Percentiles rank a stretch among this genome's conserved stretches.
Evolutionary conservation across 2,797 vertebrate species (phyloP).

Genomic region (Anguilla pacifica): DNA sequence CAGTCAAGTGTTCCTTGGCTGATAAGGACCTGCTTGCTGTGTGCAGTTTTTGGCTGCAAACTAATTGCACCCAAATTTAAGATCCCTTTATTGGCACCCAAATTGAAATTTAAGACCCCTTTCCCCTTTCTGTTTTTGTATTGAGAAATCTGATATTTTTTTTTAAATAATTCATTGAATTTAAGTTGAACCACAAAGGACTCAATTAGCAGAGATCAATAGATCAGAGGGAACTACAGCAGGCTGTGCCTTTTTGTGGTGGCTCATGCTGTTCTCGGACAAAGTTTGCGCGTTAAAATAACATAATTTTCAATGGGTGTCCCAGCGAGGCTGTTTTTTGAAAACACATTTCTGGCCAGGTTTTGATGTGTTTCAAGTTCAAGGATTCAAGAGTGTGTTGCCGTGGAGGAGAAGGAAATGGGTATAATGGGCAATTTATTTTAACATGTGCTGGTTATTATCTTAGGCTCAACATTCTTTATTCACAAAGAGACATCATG

Average conservation of each 20-base stretch:
- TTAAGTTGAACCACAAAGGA: too few species aligned
- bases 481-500: conserved; percentile 5
- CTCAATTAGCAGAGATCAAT: too few species aligned
- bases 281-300: neutral
- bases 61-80: neutral
- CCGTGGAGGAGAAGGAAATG: conserved; percentile 3
- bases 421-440: conserved; percentile 12
- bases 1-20: neutral
- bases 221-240: too few species aligned
- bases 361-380: conserved; percentile 16
- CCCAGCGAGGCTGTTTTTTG: conserved; percentile 3
- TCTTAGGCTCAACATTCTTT: neutral
- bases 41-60: neutral
- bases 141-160: too few species aligned
- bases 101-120: neutral
- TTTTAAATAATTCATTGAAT: too few species aligned
- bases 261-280: neutral
- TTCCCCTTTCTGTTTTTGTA: neutral
- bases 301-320: conserved; percentile 3
- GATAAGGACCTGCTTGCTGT: neutral
- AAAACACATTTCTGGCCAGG: neutral
- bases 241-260: neutral
- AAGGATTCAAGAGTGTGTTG: neutral
- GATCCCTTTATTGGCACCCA: neutral
- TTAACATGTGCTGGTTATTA: conserved; percentile 24